Evolutionary conservation across 2,113 vertebrate species (phyloP).

Genomic region (Nibea albiflora): DNA sequence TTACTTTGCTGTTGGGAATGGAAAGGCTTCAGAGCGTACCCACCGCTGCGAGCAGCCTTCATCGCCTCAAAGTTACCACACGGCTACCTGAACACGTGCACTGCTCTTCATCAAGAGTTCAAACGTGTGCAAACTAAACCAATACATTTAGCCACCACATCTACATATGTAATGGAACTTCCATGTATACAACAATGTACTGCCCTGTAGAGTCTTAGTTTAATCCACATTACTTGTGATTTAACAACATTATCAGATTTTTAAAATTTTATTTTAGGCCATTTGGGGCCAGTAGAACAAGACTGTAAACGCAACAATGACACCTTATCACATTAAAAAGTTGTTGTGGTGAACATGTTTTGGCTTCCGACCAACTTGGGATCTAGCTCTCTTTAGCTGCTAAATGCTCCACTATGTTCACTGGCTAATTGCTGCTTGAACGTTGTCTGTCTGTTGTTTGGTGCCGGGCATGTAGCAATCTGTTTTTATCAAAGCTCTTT

Average conservation of each 20-base stretch:
- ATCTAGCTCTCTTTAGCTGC: not conserved
- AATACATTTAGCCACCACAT: not conserved
- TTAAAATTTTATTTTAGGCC: not conserved
- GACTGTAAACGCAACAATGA: constrained; percentile 5
- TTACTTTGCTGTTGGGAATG: constrained; percentile 60
- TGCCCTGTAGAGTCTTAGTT: not conserved
- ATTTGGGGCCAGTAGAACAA: not conserved
- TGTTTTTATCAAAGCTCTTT: not conserved
- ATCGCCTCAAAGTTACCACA: constrained; percentile 57
- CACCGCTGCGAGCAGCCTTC: constrained; percentile 30
- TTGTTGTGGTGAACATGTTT: not conserved
- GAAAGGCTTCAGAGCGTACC: constrained; percentile 62
- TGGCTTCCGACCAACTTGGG: not conserved
- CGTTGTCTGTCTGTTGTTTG: constrained; percentile 1
- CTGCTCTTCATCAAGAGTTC: not conserved
- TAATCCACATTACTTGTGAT: not conserved
- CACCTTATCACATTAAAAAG: not conserved
- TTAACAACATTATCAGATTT: not conserved
- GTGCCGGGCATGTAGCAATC: not conserved
- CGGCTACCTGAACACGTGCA: constrained; percentile 17
- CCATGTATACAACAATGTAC: not conserved
- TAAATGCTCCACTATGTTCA: not conserved
- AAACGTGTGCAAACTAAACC: not conserved
- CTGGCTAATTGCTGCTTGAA: not conserved
- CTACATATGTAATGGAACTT: constrained; percentile 2